Evolutionary conservation across 2,113 vertebrate genomes (phyloP).

Genomic region (Oncorhynchus mykiss): DNA sequence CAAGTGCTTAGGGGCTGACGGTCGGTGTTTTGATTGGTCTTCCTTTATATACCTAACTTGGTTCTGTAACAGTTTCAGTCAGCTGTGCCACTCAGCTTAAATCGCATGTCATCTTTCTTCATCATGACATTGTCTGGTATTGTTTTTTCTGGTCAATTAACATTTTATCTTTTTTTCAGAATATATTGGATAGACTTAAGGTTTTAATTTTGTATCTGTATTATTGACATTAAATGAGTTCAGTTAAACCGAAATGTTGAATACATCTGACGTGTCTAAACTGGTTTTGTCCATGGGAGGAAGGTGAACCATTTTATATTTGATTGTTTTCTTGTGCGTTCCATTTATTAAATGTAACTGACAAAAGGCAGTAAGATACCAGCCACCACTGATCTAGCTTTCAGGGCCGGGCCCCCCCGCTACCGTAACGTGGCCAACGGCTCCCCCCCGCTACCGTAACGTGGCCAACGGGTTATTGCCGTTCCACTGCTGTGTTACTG

Average conservation of each 20-base stretch:
- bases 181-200: slow-evolving; percentile 3
- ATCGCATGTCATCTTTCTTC: neutral
- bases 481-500: too few relatives aligned
- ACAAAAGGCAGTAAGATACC: too few relatives aligned
- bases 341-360: slow-evolving; percentile 57
- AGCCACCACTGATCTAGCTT: too few relatives aligned
- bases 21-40: neutral
- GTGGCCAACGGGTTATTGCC: too few relatives aligned
- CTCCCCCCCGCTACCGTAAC: too few relatives aligned
- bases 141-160: neutral
- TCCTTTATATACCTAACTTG: neutral
- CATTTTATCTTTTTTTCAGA: slow-evolving; percentile 7
- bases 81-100: neutral
- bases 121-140: slow-evolving; percentile 1
- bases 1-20: too few relatives aligned
- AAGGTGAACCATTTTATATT: neutral
- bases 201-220: slow-evolving; percentile 29
- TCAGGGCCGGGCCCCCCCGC: too few relatives aligned
- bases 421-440: too few relatives aligned
- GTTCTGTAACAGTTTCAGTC: neutral
- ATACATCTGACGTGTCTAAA: neutral
- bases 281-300: slow-evolving; percentile 39
- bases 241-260: slow-evolving; percentile 27
- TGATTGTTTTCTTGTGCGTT: slow-evolving; percentile 45
- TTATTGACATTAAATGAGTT: slow-evolving; percentile 1